Evolutionary conservation across 2,113 vertebrate species (phyloP), one percentile per base, ranked within the genome.

Genomic region (Cercocebus atys): DNA sequence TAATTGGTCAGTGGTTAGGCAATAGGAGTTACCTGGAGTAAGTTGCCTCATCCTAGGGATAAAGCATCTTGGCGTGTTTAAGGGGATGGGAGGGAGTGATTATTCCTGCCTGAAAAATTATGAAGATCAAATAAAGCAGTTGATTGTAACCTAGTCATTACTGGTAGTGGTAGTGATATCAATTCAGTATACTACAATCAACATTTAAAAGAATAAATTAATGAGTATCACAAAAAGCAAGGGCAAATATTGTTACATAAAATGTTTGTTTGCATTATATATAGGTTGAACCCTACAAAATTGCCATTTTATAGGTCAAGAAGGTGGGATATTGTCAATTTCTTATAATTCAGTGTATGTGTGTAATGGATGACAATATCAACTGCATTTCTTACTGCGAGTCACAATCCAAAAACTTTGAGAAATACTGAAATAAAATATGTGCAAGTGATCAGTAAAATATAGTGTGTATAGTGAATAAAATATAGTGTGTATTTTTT

Each of bases 361-460:
- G 40, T 81, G 27, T 59, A 50, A 55, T 55, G 6, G 52, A 55
- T 55, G 70, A 73, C 70, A 73, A 32, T 25, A 35, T 96, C 57
- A 86, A 38, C 27, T 68, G 43, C 35, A 61, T 88, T 80, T 90
- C 61, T 78, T 92, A 88, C 79, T 94, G 22, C 66, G 30, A 95
- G n/a, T 87, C 83, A 81, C 40, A 72, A 52, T 72, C 55, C 50
- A 94, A 87, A 79, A 79, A 55, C 40, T 86, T 75, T 57, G 85
- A 93, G 43, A 96, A 82, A 55, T 88, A 81, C 11, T 40, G 43
- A 95, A 93, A 82, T 85, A n/a, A 93, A 87, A n/a, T 82, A 81
- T 66, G 50, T 83, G 83, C 83, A 95, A 91, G 45, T 64, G 61
- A 82, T 82, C 82, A 91, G 86, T 93, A 78, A 88, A 50, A 76